Conservation (phyloP, 2,888 invertebrate genomes). For the Pyrrhia umbra region DNA sequence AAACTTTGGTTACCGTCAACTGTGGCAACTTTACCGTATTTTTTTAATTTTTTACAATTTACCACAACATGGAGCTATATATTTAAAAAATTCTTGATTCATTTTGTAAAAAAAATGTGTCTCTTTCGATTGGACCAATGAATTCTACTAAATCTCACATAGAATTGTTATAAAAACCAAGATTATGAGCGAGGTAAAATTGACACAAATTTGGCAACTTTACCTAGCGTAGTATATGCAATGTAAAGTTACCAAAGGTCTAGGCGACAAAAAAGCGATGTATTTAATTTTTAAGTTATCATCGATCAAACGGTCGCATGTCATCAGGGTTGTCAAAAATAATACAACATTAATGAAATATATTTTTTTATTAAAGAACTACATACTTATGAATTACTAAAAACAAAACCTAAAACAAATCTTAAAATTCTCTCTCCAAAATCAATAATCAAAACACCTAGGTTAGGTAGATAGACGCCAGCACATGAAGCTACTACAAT, state of each 20-base stretch:
- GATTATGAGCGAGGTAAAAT: neutral
- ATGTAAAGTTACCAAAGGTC: neutral
- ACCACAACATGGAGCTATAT: neutral
- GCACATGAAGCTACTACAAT: too few relatives aligned
- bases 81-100: neutral
- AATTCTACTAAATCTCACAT: neutral
- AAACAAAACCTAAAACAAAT: too few relatives aligned
- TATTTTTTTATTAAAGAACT: neutral
- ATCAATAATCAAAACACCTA: neutral
- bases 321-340: constrained; percentile 2
- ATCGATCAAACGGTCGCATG: neutral
- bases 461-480: too few relatives aligned
- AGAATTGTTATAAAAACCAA: too few relatives aligned
- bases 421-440: too few relatives aligned
- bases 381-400: too few relatives aligned
- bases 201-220: neutral
- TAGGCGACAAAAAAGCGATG: too few relatives aligned
- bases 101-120: neutral
- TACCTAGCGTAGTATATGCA: neutral
- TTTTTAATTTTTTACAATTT: neutral
- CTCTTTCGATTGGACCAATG: neutral
- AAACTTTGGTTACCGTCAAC: neutral
- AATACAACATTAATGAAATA: neutral
- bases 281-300: too few relatives aligned
- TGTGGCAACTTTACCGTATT: neutral